These are phyloP conservation scores for Helicoverpa assulta DNA, from an alignment of 2,888 invertebrate genomes.

Conservation along the genomic window DNA sequence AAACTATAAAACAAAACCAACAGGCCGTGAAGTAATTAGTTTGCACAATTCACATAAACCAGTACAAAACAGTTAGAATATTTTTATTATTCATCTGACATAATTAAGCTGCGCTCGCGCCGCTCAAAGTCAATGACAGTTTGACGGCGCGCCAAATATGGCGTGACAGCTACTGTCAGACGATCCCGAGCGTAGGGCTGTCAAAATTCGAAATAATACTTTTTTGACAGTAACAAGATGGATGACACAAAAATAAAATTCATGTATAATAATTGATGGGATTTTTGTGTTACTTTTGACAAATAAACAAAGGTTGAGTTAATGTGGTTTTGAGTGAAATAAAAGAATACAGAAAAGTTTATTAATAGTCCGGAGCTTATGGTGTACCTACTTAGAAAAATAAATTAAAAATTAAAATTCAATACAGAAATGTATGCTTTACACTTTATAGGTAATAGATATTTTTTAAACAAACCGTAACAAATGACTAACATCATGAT, in stretches of 20 bases:
- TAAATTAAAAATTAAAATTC: no score
- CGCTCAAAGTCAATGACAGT: constrained; percentile 76
- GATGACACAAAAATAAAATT: constrained; percentile 47
- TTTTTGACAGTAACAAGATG: constrained; percentile 46
- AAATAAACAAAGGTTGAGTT: constrained; percentile 12
- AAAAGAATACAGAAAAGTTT: neutral
- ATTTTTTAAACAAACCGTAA: no score
- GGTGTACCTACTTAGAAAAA: no score
- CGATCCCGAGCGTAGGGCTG: constrained; percentile 58
- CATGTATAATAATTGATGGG: constrained; percentile 30
- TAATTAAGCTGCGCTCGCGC: constrained; percentile 60
- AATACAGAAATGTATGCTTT: no score
- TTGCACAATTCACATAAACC: constrained; percentile 14
- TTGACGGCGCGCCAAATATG: constrained; percentile 80
- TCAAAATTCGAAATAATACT: constrained; percentile 43
- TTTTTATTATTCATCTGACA: constrained; percentile 62
- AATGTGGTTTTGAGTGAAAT: constrained; percentile 20
- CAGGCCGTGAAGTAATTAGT: constrained; percentile 26
- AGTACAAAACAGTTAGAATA: constrained; percentile 50
- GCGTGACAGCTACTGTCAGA: constrained; percentile 75
- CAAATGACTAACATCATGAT: no score
- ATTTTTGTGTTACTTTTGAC: constrained; percentile 34
- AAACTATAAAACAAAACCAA: constrained; percentile 30
- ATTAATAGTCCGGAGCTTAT: no score
- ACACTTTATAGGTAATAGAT: no score